Conservation (phyloP, 1,140 invertebrate genomes). For the Musca domestica region DNA sequence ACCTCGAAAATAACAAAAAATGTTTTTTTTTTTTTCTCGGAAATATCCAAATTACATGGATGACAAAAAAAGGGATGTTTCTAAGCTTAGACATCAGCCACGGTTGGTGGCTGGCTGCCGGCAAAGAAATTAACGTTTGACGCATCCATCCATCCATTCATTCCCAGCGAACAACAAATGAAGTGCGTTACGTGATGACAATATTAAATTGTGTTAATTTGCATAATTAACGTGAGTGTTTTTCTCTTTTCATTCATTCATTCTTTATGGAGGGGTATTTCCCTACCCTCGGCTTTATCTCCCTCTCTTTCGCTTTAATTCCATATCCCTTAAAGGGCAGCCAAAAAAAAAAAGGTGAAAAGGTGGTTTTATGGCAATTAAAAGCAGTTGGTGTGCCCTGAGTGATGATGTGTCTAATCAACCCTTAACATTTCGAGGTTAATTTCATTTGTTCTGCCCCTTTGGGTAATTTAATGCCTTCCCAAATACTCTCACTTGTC, state of each 20-base stretch:
- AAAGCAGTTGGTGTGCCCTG: not conserved
- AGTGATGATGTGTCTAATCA: conserved; percentile 45
- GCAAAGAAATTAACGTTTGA: too few species aligned
- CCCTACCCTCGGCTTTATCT: too few species aligned
- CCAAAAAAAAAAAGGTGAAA: conserved; percentile 18
- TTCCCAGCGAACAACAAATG: too few species aligned
- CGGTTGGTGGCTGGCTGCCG: too few species aligned
- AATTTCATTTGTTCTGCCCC: conserved; percentile 24
- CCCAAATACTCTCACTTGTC: too few species aligned
- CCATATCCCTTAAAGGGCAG: not conserved
- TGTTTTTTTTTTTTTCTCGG: too few species aligned
- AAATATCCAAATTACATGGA: not conserved
- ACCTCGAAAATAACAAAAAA: too few species aligned
- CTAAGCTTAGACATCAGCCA: too few species aligned
- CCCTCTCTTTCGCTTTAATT: too few species aligned
- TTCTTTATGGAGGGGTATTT: too few species aligned
- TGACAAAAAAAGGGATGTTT: not conserved
- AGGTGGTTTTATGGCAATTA: conserved; percentile 28
- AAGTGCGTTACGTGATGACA: conserved; percentile 44
- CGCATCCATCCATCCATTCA: too few species aligned
- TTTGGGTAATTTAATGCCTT: conserved; percentile 3
- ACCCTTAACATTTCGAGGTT: conserved; percentile 45
- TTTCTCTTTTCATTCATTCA: too few species aligned
- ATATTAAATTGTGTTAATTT: conserved; percentile 53
- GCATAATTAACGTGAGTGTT: conserved; percentile 47